A percentile compares a stretch with the other conserved stretches of the same genome.
These are phyloP conservation scores for Drosophila orosa DNA, from an alignment of 1,140 invertebrate species.

Conservation along the genomic window DNA sequence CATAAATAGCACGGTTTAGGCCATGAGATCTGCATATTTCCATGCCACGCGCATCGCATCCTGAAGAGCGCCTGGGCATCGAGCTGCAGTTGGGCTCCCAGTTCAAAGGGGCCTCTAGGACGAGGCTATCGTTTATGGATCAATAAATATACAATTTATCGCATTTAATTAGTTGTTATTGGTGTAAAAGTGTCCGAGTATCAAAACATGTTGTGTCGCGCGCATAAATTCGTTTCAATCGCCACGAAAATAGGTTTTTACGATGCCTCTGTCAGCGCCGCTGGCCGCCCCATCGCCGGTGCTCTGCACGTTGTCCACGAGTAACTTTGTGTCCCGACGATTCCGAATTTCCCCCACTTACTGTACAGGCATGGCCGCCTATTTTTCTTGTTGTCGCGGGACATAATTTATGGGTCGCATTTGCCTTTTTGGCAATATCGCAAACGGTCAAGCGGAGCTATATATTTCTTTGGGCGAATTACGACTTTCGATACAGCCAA, in stretches of 20 bases:
- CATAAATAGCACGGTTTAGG: conserved; percentile 32
- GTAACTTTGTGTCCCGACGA: conserved; percentile 40
- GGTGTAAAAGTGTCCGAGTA: conserved; percentile 69
- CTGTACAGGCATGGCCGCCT: conserved; percentile 5
- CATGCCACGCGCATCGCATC: conserved; percentile 38
- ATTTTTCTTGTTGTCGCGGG: conserved; percentile 33
- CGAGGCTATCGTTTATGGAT: conserved; percentile 36
- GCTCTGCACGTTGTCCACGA: conserved; percentile 19
- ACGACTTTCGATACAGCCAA: conserved; percentile 22
- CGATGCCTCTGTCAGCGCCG: conserved; percentile 55
- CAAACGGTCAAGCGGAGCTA: conserved; percentile 26
- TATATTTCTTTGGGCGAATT: conserved; percentile 30
- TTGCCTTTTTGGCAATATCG: conserved; percentile 65
- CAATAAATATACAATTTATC: conserved; percentile 71
- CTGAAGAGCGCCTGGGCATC: background rate
- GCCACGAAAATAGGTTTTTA: conserved; percentile 76
- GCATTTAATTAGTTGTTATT: conserved; percentile 71
- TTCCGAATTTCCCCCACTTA: conserved; percentile 36
- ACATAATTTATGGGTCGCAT: conserved; percentile 69
- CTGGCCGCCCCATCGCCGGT: background rate
- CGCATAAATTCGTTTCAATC: conserved; percentile 71
- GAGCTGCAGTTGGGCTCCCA: conserved; percentile 21
- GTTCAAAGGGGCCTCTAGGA: conserved; percentile 38
- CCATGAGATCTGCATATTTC: conserved; percentile 44
- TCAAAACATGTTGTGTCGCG: conserved; percentile 75